Conservation (phyloP, 2,888 invertebrate species). For the Agrilus biguttatus region DNA sequence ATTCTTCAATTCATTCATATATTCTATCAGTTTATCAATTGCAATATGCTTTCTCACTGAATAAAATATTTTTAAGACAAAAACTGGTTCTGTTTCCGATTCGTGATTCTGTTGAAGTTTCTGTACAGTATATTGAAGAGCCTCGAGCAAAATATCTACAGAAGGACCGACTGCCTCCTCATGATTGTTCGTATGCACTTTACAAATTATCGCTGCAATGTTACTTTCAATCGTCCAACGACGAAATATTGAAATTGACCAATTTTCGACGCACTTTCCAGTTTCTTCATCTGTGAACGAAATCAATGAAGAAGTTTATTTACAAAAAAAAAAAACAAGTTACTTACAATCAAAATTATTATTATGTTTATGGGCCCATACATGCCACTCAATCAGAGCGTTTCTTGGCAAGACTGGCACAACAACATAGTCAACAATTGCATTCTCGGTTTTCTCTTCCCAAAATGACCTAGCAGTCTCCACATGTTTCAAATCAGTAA, state of each 20-base stretch:
- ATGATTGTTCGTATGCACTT: slow-evolving; percentile 39
- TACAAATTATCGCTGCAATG: slow-evolving; percentile 72
- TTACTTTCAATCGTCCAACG: slow-evolving; percentile 84
- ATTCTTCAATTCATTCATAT: slow-evolving; percentile 36
- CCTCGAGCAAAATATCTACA: slow-evolving; percentile 35
- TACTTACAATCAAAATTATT: slow-evolving; percentile 72
- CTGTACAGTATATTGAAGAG: slow-evolving; percentile 35
- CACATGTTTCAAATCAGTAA: slow-evolving; percentile 56
- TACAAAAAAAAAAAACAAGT: slow-evolving; percentile 2
- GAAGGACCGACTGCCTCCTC: slow-evolving; percentile 31
- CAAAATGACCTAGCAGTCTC: slow-evolving; percentile 66
- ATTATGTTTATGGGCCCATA: slow-evolving; percentile 81
- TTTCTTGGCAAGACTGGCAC: slow-evolving; percentile 65
- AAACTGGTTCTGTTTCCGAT: slow-evolving; percentile 41
- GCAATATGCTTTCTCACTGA: slow-evolving; percentile 45
- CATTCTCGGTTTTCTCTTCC: slow-evolving; percentile 70
- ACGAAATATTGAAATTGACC: slow-evolving; percentile 68
- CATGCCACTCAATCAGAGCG: slow-evolving; percentile 84
- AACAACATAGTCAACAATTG: slow-evolving; percentile 76
- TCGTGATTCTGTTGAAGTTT: slow-evolving; percentile 40
- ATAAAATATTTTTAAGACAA: slow-evolving; percentile 64
- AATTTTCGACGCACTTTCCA: slow-evolving; percentile 64
- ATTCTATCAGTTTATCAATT: slow-evolving; percentile 28
- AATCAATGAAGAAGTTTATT: slow-evolving; percentile 2
- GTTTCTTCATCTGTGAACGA: slow-evolving; percentile 66